Conservation (phyloP, 92 coral and sea anemone species). For the Palythoa grandis region DNA sequence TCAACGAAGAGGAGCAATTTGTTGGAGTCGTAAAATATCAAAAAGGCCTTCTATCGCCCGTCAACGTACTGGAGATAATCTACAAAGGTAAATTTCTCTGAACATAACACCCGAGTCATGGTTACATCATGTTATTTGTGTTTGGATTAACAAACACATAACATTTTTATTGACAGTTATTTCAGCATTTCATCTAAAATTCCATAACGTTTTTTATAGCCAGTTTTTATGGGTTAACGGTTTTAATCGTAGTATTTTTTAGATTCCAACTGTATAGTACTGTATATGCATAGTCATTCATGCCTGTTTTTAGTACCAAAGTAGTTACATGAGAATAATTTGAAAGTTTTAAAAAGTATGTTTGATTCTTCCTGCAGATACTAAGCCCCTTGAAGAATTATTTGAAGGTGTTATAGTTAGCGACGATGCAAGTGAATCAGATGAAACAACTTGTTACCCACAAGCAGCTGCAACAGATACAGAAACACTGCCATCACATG, state of each 20-base stretch:
- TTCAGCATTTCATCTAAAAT: not conserved
- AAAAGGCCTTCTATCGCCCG: not conserved
- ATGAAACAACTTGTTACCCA: not conserved
- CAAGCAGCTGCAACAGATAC: not conserved
- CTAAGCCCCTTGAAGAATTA: not conserved
- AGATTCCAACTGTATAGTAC: not conserved
- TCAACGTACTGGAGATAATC: not conserved
- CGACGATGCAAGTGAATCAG: conserved; percentile 1
- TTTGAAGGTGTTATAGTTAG: not conserved
- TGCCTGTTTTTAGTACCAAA: no score
- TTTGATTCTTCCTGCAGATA: not conserved
- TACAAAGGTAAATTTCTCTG: not conserved
- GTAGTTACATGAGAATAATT: not conserved
- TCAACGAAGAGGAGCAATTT: conserved; percentile 1
- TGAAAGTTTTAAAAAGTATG: not conserved
- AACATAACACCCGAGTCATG: no score
- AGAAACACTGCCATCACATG: not conserved
- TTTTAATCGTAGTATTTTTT: not conserved
- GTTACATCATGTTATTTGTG: not conserved
- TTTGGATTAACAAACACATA: not conserved
- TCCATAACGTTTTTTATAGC: not conserved
- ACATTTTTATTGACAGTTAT: not conserved
- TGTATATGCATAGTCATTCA: no score
- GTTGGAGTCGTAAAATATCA: conserved; percentile 19
- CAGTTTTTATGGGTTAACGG: not conserved